phyloP scores from a whole-genome alignment of 2,888 invertebrate species.

The Anoplius nigerrimus region DNA sequence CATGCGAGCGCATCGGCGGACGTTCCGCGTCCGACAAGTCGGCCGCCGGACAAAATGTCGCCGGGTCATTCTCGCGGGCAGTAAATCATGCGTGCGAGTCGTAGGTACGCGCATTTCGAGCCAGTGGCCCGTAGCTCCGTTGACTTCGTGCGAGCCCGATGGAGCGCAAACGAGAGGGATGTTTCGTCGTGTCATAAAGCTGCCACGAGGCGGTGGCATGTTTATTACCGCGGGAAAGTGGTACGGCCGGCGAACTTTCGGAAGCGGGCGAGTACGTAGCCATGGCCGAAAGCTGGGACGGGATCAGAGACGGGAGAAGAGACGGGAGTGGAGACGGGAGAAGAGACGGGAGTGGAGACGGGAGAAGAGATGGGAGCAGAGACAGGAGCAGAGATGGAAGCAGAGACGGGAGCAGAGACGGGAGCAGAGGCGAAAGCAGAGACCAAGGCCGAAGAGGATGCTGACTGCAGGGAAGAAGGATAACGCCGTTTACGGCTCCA shows the following conservation, averaged over 20 bases:
- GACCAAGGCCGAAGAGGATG: too few relatives aligned
- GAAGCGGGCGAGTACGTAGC: conserved; percentile 18
- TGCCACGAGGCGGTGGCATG: conserved; percentile 42
- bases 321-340: not conserved
- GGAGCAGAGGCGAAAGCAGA: too few relatives aligned
- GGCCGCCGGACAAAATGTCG: not conserved
- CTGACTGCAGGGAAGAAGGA: too few relatives aligned
- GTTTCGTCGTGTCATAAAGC: conserved; percentile 39
- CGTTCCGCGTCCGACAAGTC: too few relatives aligned
- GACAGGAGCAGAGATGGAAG: not conserved
- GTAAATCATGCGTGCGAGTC: not conserved
- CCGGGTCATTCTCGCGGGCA: not conserved
- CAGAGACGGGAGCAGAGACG: too few relatives aligned
- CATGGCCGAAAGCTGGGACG: conserved; percentile 26
- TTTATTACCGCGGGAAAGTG: conserved; percentile 37
- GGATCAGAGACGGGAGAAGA: not conserved
- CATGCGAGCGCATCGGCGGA: too few relatives aligned
- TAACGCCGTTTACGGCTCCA: too few relatives aligned
- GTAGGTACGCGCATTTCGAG: not conserved
- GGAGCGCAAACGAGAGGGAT: not conserved
- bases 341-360: not conserved
- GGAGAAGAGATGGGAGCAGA: not conserved
- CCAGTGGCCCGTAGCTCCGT: not conserved
- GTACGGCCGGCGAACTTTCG: conserved; percentile 29
- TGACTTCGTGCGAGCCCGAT: not conserved